Evolutionary conservation across 37 sponge, comb jelly and placozoan genomes (phyloP), one percentile per base, ranked within the genome.

Genomic region (Mnemiopsis leidyi): DNA sequence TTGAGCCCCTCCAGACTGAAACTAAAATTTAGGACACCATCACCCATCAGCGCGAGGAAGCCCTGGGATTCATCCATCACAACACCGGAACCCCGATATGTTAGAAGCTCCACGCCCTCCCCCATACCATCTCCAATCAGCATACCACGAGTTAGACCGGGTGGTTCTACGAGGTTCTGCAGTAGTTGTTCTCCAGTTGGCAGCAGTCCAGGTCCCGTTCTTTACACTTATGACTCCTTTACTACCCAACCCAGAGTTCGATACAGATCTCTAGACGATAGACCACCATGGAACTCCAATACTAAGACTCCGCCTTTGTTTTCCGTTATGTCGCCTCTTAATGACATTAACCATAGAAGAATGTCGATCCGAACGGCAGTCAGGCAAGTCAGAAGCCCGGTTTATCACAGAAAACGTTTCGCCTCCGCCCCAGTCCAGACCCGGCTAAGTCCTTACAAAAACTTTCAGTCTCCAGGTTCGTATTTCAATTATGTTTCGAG

Each of bases 31-130:
- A 48, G 61, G 13, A 48, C 61, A 18, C 61, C 61, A 18, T 48
- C 61, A 13, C 61, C 61, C 61, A 48, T 48, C 61, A 48, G 61
- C 13, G 61, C 61, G 61, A 48, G 61, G 61, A 18, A 18, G n/a
- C 75, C 75, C 7, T 71, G 75, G 75, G 75, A 71, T 28, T 71
- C 75, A 13, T 29, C 75, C 75, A 28, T 71, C 2, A 71, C 75
- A 71, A 71, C 75, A n/a, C 75, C 75, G 20, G 75, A 71, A 28
- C 75, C 75, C 20, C 5, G 61, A 48, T 48, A 48, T 48, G 61
- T 48, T 5, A 48, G 61, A 13, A 48, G 61, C 13, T 18, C 61
- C 13, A 18, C 61, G 9, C 61, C 61, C 61, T 48, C 61, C 5
- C 61, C 61, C 61, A 48, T 48, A 48, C 61, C 13, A 48, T 48